These are phyloP conservation scores for Chelonia mydas DNA, from an alignment of 2,797 vertebrate genomes.

Conservation along the genomic window DNA sequence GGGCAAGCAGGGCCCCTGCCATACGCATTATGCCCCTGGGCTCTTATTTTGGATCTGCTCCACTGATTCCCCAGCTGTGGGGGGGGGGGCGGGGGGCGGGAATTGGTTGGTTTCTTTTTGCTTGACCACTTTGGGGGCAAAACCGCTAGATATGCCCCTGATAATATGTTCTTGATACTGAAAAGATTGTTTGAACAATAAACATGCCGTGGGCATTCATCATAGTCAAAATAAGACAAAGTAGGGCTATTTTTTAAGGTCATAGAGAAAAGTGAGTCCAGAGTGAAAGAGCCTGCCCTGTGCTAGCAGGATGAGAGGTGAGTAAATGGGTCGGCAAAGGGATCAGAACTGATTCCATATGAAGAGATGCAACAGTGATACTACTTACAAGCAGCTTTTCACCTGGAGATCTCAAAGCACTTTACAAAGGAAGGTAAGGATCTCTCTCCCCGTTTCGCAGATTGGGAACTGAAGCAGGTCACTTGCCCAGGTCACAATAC, in stretches of 20 bases:
- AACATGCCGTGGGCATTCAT: background rate
- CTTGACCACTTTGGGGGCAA: background rate
- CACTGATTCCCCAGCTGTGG: background rate
- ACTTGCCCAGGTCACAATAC: background rate
- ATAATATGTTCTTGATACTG: background rate
- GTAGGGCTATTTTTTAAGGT: background rate
- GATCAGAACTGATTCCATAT: background rate
- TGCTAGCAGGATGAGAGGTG: background rate
- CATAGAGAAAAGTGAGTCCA: background rate
- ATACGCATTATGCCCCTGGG: background rate
- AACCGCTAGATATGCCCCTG: background rate
- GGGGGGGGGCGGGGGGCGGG: too few relatives aligned
- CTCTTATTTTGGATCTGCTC: background rate
- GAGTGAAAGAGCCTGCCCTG: background rate
- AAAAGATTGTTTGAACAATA: background rate
- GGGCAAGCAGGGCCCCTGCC: background rate
- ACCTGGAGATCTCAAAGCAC: background rate
- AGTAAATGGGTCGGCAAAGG: background rate
- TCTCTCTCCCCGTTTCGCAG: background rate
- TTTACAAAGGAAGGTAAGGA: background rate
- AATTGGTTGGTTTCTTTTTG: background rate
- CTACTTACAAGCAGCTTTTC: background rate
- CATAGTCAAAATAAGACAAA: background rate
- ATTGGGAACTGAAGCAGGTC: background rate
- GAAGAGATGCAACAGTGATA: background rate